Conservation (phyloP, 2,888 invertebrate species). For the Eupithecia insigniata region DNA sequence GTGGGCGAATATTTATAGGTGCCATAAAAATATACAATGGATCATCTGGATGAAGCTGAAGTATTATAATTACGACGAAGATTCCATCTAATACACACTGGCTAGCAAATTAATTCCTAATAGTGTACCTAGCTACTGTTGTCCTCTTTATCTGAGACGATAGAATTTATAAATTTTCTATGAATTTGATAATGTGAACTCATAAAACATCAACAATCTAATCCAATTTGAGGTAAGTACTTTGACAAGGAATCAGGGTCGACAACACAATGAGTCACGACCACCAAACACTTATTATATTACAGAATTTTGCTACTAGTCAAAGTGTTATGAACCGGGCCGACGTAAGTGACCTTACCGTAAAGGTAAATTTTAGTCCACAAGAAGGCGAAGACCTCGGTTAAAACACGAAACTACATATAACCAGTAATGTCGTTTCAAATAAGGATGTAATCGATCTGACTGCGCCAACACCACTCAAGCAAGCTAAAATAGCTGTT, state of each 20-base stretch:
- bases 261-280: background rate
- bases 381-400: background rate
- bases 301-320: background rate
- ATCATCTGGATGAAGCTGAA: conserved; percentile 57
- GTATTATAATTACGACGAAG: conserved; percentile 57
- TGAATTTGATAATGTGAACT: background rate
- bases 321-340: background rate
- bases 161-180: background rate
- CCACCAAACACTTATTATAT: background rate
- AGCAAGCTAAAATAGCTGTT: conserved; percentile 36
- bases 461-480: conserved; percentile 34
- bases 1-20: conserved; percentile 72
- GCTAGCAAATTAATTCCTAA: conserved; percentile 5
- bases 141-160: background rate
- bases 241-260: background rate
- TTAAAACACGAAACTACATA: background rate
- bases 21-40: conserved; percentile 72
- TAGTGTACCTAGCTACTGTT: background rate
- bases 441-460: conserved; percentile 12
- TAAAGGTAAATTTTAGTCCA: background rate
- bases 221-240: background rate
- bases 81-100: conserved; percentile 39
- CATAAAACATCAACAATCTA: background rate
- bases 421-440: conserved; percentile 7
- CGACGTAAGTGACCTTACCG: background rate